Percentiles rank a stretch among this genome's conserved stretches.
These are phyloP conservation scores for Python bivittatus DNA, from an alignment of 2,113 vertebrate species.

Conservation along the genomic window DNA sequence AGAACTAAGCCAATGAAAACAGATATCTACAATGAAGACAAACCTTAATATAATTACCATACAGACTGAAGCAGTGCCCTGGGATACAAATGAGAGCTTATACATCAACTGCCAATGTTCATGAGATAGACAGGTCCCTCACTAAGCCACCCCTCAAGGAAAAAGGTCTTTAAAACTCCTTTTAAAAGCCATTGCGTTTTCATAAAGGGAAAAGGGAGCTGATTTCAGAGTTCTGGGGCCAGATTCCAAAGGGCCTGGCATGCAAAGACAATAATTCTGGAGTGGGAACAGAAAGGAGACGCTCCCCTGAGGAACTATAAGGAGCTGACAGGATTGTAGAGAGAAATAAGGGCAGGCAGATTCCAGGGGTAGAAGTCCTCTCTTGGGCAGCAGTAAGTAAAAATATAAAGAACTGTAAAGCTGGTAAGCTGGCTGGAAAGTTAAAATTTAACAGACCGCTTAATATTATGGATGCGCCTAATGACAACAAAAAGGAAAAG, in stretches of 20 bases:
- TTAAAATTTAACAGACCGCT: too few relatives aligned
- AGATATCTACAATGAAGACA: neutral
- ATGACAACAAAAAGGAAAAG: too few relatives aligned
- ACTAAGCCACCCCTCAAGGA: neutral
- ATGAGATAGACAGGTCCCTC: neutral
- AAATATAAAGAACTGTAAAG: too few relatives aligned
- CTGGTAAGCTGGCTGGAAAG: too few relatives aligned
- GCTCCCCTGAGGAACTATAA: neutral
- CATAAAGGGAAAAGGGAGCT: neutral
- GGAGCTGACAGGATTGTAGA: neutral
- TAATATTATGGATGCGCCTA: too few relatives aligned
- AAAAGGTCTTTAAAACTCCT: neutral
- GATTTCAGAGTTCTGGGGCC: neutral
- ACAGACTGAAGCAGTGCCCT: neutral
- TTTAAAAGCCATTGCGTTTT: neutral
- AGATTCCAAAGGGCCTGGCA: neutral
- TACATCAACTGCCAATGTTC: neutral
- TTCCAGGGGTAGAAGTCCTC: neutral
- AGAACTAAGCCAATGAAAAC: neutral
- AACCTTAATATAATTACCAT: neutral
- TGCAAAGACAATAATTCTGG: neutral
- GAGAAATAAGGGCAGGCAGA: neutral
- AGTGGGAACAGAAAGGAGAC: neutral
- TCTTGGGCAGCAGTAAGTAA: too few relatives aligned
- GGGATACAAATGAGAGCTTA: neutral